Percentiles rank a stretch among this genome's conserved stretches.
These are phyloP conservation scores for Sphenopsis melanotis DNA, from an alignment of 2,797 vertebrate species.

Conservation along the genomic window DNA sequence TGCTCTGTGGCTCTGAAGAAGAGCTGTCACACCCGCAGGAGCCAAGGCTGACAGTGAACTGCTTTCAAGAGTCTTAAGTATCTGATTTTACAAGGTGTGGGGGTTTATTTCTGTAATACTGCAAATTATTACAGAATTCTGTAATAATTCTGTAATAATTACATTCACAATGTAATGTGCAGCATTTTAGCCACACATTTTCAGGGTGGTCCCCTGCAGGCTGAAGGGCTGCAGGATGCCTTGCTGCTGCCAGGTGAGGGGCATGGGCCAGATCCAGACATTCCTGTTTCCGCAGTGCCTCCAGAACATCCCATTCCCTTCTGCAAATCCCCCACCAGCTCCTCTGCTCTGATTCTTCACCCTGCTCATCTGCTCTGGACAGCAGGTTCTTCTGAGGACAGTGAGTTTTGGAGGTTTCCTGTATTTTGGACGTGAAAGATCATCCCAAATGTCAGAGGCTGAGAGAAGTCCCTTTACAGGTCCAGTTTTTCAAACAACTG, in stretches of 20 bases:
- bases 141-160: not conserved
- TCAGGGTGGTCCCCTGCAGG: not conserved
- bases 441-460: not conserved
- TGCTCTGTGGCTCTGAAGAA: not conserved
- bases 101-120: not conserved
- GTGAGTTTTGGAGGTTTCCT: not conserved
- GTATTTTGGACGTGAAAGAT: not conserved
- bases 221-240: not conserved
- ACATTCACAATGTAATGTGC: not conserved
- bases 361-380: not conserved
- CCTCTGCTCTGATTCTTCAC: not conserved
- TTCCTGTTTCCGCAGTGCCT: not conserved
- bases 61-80: not conserved
- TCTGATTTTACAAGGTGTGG: not conserved
- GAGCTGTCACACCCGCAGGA: not conserved
- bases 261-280: rapidly evolving
- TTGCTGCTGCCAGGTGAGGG: not conserved
- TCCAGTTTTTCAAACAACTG: not conserved
- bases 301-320: not conserved
- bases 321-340: not conserved
- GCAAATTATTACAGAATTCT: not conserved
- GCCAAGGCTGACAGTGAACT: not conserved
- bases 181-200: not conserved
- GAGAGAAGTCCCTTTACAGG: not conserved
- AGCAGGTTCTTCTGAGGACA: not conserved